These are phyloP conservation scores for Latrodectus hesperus DNA, from an alignment of 2,888 invertebrate genomes.

Conservation along the genomic window DNA sequence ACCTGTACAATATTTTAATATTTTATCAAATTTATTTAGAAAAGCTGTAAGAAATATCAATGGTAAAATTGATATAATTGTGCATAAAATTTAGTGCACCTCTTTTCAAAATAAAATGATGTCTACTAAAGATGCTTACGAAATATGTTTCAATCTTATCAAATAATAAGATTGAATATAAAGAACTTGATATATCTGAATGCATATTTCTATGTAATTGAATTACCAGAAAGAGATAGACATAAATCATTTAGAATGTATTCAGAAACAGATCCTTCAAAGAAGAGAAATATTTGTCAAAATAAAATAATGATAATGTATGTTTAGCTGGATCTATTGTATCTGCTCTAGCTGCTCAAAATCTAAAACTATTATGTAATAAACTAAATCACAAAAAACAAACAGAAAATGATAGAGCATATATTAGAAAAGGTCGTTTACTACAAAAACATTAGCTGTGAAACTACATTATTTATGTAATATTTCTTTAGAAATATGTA, in stretches of 20 bases:
- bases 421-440: no score
- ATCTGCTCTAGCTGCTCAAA: constrained; percentile 1
- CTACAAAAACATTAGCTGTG: no score
- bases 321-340: background rate
- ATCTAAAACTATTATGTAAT: background rate
- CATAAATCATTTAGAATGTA: background rate
- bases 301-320: background rate
- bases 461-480: no score
- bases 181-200: background rate
- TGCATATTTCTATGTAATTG: background rate
- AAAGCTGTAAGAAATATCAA: constrained; percentile 4
- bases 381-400: background rate
- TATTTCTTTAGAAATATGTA: no score
- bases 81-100: background rate
- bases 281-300: constrained; percentile 10
- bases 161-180: background rate
- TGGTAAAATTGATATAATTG: background rate
- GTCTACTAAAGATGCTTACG: background rate
- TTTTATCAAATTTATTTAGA: background rate
- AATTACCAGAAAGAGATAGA: background rate
- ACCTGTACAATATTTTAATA: background rate
- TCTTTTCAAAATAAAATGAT: background rate
- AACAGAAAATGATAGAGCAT: background rate
- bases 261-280: background rate
- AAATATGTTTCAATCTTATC: background rate